Base-by-base conservation (phyloP, 2,888 invertebrate species). In the Melanotus villosus region DNA sequence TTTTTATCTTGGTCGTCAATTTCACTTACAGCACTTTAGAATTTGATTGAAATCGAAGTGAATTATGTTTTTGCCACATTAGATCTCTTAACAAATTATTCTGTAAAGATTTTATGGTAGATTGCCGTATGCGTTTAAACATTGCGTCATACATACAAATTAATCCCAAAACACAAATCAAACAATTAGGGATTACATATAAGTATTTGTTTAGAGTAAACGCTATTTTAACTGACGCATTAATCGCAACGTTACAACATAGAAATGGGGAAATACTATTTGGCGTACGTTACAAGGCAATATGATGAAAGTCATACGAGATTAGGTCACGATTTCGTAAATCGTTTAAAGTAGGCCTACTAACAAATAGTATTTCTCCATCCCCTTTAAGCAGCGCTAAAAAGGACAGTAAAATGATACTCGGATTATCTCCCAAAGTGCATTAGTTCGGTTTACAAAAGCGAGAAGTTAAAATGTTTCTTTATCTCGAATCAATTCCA, bases 271-370 rank as follows among this genome's bases (percentile, higher is more conserved):
- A 1, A 47, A 16, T 26, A 30, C 26, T 6, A 50, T 47, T 47
- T n/a, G 50, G 50, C 26, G 50, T 30, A 30, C 50, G 26, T 16
- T 30, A 9, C 1, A 23, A 30, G 7, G 14, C n/a, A n/a, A n/a
- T n/a, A 52, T 30, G 30, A 52, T 23, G 52, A 52, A 52, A 52
- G 9, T 7, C 32, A 52, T 32, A 30, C 14, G 16, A 18, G 52
- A 32, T 52, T 32, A 52, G 32, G 32, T 52, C 52, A 32, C 52
- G 23, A 52, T 32, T 32, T 34, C 32, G 10, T 52, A n/a, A 10
- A 41, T 18, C 45, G 21, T 45, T 45, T 21, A 45, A 23, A 23
- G 23, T 9, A 12, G 47, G n/a, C 21, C 10, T 16, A n/a, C 21
- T 21, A 5, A 47, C 10, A 43, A 16, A 18, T 14, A 9, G 9